Conservation (phyloP, 2,888 invertebrate species). For the Drosophila peninsularis region DNA sequence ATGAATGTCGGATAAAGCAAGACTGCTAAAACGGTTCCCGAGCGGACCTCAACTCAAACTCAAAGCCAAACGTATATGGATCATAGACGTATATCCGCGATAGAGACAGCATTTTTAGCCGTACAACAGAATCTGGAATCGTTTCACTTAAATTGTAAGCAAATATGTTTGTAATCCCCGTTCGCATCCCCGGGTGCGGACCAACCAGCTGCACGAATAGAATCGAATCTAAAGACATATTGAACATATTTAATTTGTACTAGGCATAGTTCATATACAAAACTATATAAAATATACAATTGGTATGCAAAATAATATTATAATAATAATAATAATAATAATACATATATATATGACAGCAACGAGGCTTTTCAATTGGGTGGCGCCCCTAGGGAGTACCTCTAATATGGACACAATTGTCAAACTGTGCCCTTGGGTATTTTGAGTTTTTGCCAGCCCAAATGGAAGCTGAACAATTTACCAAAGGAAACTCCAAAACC, state of each 20-base stretch:
- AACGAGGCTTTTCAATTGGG: slow-evolving; percentile 14
- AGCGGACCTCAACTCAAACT: neutral
- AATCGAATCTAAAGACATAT: slow-evolving; percentile 14
- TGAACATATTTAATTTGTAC: slow-evolving; percentile 36
- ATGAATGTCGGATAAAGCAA: neutral
- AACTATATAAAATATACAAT: slow-evolving; percentile 52
- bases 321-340: slow-evolving; percentile 8
- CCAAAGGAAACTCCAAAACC: slow-evolving; percentile 15
- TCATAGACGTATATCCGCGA: neutral
- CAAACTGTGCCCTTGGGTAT: slow-evolving; percentile 46
- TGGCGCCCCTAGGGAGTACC: slow-evolving; percentile 9
- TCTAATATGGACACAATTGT: slow-evolving; percentile 43
- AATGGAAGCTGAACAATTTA: slow-evolving; percentile 19
- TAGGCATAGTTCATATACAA: slow-evolving; percentile 50
- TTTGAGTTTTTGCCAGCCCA: slow-evolving; percentile 45
- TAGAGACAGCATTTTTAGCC: neutral
- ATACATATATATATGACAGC: neutral
- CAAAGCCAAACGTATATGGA: neutral
- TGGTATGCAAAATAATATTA: slow-evolving; percentile 26
- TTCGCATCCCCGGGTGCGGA: neutral
- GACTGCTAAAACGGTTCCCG: neutral
- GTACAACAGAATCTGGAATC: neutral
- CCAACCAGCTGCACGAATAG: slow-evolving; percentile 6
- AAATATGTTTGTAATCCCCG: neutral
- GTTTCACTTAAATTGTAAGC: slow-evolving; percentile 1